These are phyloP conservation scores for Dicycla oo DNA, from an alignment of 2,888 invertebrate species.

Conservation along the genomic window DNA sequence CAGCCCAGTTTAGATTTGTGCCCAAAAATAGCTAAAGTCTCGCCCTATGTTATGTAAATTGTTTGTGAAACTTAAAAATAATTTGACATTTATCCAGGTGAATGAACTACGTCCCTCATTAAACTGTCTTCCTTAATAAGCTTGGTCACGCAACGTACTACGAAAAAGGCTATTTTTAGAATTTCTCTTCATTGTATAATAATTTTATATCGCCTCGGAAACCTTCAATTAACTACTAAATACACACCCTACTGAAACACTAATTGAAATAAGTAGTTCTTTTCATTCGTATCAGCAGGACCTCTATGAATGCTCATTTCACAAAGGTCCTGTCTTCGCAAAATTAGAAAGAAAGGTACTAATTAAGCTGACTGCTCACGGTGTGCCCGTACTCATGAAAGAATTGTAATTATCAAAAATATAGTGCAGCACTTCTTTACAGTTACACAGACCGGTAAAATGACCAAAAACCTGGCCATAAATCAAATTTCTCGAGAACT, in stretches of 20 bases:
- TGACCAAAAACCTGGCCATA: no score
- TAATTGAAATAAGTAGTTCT: neutral
- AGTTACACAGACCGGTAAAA: no score
- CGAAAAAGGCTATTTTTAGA: slow-evolving; percentile 10
- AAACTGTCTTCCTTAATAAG: slow-evolving; percentile 13
- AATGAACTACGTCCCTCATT: slow-evolving; percentile 11
- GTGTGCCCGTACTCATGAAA: neutral
- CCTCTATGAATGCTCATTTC: neutral
- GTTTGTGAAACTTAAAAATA: neutral
- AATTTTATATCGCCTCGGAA: slow-evolving; percentile 1
- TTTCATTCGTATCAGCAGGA: neutral
- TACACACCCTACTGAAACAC: neutral
- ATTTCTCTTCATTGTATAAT: neutral
- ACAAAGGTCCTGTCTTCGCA: no score
- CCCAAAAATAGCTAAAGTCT: no score
- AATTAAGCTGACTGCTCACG: neutral
- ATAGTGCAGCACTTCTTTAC: no score
- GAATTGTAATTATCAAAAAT: no score
- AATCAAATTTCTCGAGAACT: no score
- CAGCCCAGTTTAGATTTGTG: neutral
- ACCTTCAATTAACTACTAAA: neutral
- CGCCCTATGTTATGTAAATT: neutral
- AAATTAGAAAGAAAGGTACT: neutral
- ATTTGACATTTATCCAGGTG: slow-evolving; percentile 5
- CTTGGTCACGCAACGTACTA: slow-evolving; percentile 25